Evolutionary conservation across 2,113 vertebrate species (phyloP).

Genomic region (Delphinapterus leucas): DNA sequence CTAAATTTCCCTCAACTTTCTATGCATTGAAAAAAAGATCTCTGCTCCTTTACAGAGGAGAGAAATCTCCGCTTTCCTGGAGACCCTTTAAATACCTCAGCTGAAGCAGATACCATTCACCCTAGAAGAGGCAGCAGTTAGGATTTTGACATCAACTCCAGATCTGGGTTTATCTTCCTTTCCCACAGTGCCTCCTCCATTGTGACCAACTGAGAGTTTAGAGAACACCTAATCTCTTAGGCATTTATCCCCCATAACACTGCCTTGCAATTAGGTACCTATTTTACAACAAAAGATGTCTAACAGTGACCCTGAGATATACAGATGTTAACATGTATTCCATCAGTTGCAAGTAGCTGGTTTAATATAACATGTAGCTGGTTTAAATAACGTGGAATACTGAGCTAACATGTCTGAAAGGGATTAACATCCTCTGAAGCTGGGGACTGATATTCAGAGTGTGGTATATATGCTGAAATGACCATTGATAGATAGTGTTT

Average conservation of each 20-base stretch:
- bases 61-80: neutral
- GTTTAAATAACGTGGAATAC: neutral
- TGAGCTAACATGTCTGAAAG: neutral
- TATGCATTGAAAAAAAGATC: neutral
- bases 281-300: neutral
- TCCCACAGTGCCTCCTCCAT: rapidly evolving
- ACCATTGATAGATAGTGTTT: neutral
- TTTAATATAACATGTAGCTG: neutral
- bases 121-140: neutral
- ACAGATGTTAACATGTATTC: neutral
- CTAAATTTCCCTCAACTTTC: neutral
- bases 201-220: neutral
- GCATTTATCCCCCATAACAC: neutral
- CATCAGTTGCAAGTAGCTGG: neutral
- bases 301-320: neutral
- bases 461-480: neutral
- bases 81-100: neutral
- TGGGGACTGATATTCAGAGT: neutral
- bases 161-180: neutral
- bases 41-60: neutral
- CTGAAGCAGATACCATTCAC: neutral
- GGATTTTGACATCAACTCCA: neutral
- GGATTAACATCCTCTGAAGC: neutral
- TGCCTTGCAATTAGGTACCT: neutral
- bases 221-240: neutral